Percentiles rank a stretch among this genome's conserved stretches.
Evolutionary conservation across 2,888 invertebrate species (phyloP).

Genomic region (Criorhina ranunculi): DNA sequence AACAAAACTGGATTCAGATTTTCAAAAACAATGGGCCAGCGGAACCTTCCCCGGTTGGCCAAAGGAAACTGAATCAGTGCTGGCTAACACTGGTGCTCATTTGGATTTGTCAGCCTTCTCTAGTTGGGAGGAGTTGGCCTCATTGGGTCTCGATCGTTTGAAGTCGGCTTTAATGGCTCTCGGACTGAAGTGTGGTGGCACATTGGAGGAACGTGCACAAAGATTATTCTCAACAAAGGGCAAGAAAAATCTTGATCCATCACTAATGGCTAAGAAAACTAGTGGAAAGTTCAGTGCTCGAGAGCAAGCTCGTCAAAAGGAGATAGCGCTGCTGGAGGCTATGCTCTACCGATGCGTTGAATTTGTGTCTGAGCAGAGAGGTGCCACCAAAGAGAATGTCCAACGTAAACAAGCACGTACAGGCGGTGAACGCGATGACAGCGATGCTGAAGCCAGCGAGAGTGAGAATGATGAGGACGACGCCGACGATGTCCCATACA

Average conservation of each 20-base stretch:
- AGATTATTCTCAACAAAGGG: constrained; percentile 98
- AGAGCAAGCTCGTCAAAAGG: constrained; percentile 91
- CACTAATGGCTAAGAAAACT: constrained; percentile 93
- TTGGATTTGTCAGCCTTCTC: constrained; percentile 99
- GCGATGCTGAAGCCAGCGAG: constrained; percentile 94
- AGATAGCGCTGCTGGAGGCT: constrained; percentile 94
- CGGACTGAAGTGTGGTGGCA: constrained; percentile 99
- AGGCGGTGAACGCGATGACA: constrained; percentile 96
- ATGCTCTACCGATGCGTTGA: constrained; percentile 95
- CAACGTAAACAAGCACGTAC: constrained; percentile 98
- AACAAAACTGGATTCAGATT: constrained; percentile 91
- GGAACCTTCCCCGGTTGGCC: constrained; percentile 98
- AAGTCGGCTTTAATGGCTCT: constrained; percentile 99
- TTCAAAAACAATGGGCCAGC: constrained; percentile 93
- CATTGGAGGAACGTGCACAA: constrained; percentile 98
- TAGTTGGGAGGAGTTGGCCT: constrained; percentile 98
- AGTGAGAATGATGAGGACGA: constrained; percentile 93
- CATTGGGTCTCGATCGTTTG: constrained; percentile 97
- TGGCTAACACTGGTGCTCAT: constrained; percentile 97
- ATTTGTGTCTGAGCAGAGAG: constrained; percentile 92
- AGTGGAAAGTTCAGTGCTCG: constrained; percentile 86
- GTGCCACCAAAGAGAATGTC: constrained; percentile 98
- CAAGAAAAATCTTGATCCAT: constrained; percentile 95
- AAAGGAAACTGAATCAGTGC: constrained; percentile 96
- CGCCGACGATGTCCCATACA: constrained; percentile 98